Conservation (phyloP, 1,140 invertebrate species). For the Atta colombica region DNA sequence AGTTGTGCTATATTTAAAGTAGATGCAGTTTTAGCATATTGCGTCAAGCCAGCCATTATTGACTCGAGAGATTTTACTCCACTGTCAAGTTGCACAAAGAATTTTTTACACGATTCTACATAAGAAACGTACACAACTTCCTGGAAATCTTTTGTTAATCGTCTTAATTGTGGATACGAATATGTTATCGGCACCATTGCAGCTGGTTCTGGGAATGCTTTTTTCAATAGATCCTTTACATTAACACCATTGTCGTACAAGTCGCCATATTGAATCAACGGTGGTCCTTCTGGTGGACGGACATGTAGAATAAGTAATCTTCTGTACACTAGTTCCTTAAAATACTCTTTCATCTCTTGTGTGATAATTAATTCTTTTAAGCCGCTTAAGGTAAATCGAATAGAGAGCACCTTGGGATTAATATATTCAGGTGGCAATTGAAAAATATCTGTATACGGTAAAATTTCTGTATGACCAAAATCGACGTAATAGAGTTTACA, state of each 20-base stretch:
- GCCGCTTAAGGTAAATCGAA: conserved; percentile 90
- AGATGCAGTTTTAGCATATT: conserved; percentile 72
- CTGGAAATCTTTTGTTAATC: conserved; percentile 79
- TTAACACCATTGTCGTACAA: conserved; percentile 88
- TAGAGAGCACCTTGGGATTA: conserved; percentile 90
- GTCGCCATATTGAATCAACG: conserved; percentile 91
- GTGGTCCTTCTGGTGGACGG: conserved; percentile 89
- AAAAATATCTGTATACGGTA: conserved; percentile 90
- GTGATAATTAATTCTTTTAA: conserved; percentile 89
- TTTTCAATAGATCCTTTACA: conserved; percentile 87
- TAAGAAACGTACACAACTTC: conserved; percentile 89
- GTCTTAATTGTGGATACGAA: conserved; percentile 83
- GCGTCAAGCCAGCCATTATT: conserved; percentile 73
- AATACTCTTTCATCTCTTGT: conserved; percentile 90
- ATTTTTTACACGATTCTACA: conserved; percentile 90
- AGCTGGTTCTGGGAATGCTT: conserved; percentile 80
- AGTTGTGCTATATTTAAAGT: conserved; percentile 86
- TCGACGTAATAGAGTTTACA: conserved; percentile 92
- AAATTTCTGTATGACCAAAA: conserved; percentile 91
- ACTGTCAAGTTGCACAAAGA: conserved; percentile 90
- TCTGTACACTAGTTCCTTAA: conserved; percentile 89
- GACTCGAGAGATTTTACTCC: conserved; percentile 87
- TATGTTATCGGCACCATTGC: conserved; percentile 81
- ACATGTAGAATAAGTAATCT: conserved; percentile 89
- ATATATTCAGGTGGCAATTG: conserved; percentile 91